Percentiles rank a stretch among this genome's conserved stretches.
Evolutionary conservation across 2,797 vertebrate species (phyloP).

Genomic region (Odontamblyopus rebecca): DNA sequence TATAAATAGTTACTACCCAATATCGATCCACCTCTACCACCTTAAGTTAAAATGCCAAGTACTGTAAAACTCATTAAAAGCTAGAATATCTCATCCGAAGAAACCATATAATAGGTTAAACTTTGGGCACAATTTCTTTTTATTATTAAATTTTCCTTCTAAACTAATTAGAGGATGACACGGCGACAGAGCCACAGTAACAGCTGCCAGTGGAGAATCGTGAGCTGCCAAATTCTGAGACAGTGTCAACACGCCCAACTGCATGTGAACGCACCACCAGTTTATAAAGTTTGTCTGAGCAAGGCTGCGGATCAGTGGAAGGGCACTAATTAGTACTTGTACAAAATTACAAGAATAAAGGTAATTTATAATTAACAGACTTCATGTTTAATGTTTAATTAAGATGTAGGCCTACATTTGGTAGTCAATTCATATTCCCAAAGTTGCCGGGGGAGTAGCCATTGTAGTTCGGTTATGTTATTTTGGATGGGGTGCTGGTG

Average conservation of each 20-base stretch:
- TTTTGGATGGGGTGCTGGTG: no score
- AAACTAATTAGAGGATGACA: conserved; percentile 2
- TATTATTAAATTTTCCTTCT: neutral
- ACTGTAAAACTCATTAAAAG: neutral
- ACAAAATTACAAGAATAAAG: neutral
- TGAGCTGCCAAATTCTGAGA: neutral
- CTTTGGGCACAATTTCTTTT: neutral
- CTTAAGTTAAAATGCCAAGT: no score
- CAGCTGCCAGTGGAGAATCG: conserved; percentile 2
- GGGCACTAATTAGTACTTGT: neutral
- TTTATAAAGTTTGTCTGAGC: neutral
- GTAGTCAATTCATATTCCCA: no score
- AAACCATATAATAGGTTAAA: neutral
- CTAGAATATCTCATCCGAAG: neutral
- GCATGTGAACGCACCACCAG: neutral
- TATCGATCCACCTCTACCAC: no score
- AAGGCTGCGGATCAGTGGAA: neutral
- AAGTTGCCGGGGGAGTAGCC: no score
- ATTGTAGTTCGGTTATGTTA: no score
- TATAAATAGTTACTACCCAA: no score
- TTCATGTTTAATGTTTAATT: neutral
- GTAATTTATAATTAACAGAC: neutral
- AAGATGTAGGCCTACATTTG: no score
- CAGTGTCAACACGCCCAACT: conserved; percentile 4
- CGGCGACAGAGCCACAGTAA: neutral